A percentile compares a stretch with the other conserved stretches of the same genome.
Evolutionary conservation across 2,113 vertebrate species (phyloP).

Genomic region (human): GRCh38 chr9:37761501-37762000

Average conservation of each 20-base stretch:
- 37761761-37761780: not conserved
- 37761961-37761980: not conserved
- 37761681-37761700: too few relatives aligned
- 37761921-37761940: slow-evolving; percentile 47
- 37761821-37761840: not conserved
- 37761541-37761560: too few relatives aligned
- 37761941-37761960: not conserved
- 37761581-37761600: too few relatives aligned
- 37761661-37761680: too few relatives aligned
- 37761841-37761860: not conserved
- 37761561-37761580: too few relatives aligned
- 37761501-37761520: too few relatives aligned
- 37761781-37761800: not conserved
- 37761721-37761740: not conserved
- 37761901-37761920: not conserved
- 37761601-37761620: too few relatives aligned
- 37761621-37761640: too few relatives aligned
- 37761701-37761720: not conserved
- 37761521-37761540: too few relatives aligned
- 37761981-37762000: not conserved
- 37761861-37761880: not conserved
- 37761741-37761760: slow-evolving; percentile 12
- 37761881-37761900: slow-evolving; percentile 7
- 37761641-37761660: too few relatives aligned
- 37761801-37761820: not conserved